Percentiles rank a stretch among this genome's conserved stretches.
These are phyloP conservation scores for Pantherophis vulpinus DNA, from an alignment of 2,797 vertebrate species.

Conservation along the genomic window DNA sequence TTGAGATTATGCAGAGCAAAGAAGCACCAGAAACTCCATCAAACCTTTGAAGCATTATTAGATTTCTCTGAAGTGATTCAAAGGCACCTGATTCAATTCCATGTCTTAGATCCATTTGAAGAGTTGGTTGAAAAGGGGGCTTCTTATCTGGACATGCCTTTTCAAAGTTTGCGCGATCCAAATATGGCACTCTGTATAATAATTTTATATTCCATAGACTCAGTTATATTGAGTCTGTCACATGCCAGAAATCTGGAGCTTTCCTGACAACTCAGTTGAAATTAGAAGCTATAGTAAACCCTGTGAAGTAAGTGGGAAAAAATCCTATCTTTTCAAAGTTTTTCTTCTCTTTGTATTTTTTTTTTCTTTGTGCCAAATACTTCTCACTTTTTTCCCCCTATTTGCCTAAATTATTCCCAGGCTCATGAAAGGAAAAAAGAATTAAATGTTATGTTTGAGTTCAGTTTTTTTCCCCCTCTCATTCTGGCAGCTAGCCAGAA, in stretches of 20 bases:
- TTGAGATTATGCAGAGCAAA: not conserved
- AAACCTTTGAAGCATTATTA: not conserved
- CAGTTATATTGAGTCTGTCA: not conserved
- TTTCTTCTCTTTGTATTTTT: not conserved
- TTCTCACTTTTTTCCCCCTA: slow-evolving; percentile 47
- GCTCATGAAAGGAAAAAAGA: slow-evolving; percentile 56
- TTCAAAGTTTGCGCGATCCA: not conserved
- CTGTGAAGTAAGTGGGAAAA: slow-evolving; percentile 16
- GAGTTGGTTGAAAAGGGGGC: not conserved
- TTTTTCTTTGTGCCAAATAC: not conserved
- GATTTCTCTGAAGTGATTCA: not conserved
- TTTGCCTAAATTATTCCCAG: slow-evolving; percentile 65
- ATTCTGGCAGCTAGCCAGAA: slow-evolving; percentile 56
- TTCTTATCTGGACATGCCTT: not conserved
- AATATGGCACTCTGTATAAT: not conserved
- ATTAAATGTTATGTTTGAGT: slow-evolving; percentile 60
- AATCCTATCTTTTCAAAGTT: not conserved
- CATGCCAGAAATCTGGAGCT: not conserved
- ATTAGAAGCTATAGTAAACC: slow-evolving; percentile 10
- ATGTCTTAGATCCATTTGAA: not conserved
- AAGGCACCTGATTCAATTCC: not conserved
- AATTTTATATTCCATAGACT: not conserved
- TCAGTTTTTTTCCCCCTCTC: slow-evolving; percentile 46
- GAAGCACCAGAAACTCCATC: not conserved
- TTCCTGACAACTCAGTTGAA: not conserved